Evolutionary conservation across 1,140 invertebrate genomes (phyloP), one percentile per base, ranked within the genome.

Genomic region (Drosophila baimaii): DNA sequence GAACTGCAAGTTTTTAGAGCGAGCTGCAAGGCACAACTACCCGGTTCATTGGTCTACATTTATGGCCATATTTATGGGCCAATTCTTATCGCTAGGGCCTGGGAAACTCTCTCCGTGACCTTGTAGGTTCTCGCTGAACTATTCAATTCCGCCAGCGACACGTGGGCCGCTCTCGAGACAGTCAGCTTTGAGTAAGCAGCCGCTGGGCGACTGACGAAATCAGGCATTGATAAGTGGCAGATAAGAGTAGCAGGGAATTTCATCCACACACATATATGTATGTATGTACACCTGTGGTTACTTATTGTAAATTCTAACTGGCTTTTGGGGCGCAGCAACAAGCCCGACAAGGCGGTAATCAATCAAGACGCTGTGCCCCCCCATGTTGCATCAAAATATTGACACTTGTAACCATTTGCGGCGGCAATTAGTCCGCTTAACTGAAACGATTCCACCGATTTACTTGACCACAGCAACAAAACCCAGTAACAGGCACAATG

Each of bases 361-460:
- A 82, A 88, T 86, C 76, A 86, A 44, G 46, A 25, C 33, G 49
- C n/a, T 41, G 31, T 6, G 5, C 37, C 39, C 62, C 61, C 56
- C 55, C 62, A 65, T 8, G 47, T 29, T 15, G 41, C 56, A 79
- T 88, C 84, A 89, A 74, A 89, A 88, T 88, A 88, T 88, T 88
- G 84, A 89, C 84, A 84, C 80, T 88, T 88, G 83, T 61, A 65
- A 68, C 84, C 65, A 69, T 77, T 80, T 86, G 83, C 70, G 62
- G 77, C 79, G 69, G 71, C 83, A 86, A 86, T 86, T 86, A 89
- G 83, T 82, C 69, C 64, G 68, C 76, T 81, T 70, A 86, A 81
- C 66, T 49, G 65, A 83, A 37, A 44, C 77, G 69, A 76, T 76
- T 65, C 31, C 10, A 23, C 5, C 29, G 54, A 66, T 77, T 76